These are phyloP conservation scores for Delichon dasypus DNA, from an alignment of 2,797 vertebrate species.

Conservation along the genomic window DNA sequence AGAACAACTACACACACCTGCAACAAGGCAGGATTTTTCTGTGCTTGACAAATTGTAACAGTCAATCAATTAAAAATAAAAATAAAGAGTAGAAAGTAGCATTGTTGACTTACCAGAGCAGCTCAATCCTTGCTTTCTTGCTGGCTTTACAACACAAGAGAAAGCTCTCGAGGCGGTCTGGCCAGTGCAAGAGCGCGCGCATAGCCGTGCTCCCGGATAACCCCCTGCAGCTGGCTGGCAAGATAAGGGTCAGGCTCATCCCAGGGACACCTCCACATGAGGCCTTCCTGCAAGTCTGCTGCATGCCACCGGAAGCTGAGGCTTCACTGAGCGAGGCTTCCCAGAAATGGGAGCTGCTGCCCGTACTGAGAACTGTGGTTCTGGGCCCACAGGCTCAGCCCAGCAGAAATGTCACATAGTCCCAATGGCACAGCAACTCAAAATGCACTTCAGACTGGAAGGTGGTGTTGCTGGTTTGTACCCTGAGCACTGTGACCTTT, in stretches of 20 bases:
- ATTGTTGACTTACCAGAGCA: slow-evolving; percentile 28
- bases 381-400: not conserved
- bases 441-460: not conserved
- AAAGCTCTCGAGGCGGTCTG: not conserved
- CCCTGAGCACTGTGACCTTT: not conserved
- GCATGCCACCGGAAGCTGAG: not conserved
- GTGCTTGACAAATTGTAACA: not conserved
- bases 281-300: not conserved
- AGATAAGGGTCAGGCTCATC: slow-evolving; percentile 57
- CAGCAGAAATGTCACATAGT: not conserved
- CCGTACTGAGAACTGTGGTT: not conserved
- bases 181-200: not conserved
- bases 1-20: not conserved
- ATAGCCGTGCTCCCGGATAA: not conserved
- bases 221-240: slow-evolving; percentile 22
- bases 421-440: not conserved
- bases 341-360: not conserved
- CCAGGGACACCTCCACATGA: not conserved
- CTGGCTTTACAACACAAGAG: not conserved
- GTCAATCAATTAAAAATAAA: not conserved
- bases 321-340: not conserved
- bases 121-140: not conserved
- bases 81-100: not conserved
- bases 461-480: not conserved
- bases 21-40: not conserved